Evolutionary conservation across 2,888 invertebrate genomes (phyloP).

Genomic region (Drepana falcataria): DNA sequence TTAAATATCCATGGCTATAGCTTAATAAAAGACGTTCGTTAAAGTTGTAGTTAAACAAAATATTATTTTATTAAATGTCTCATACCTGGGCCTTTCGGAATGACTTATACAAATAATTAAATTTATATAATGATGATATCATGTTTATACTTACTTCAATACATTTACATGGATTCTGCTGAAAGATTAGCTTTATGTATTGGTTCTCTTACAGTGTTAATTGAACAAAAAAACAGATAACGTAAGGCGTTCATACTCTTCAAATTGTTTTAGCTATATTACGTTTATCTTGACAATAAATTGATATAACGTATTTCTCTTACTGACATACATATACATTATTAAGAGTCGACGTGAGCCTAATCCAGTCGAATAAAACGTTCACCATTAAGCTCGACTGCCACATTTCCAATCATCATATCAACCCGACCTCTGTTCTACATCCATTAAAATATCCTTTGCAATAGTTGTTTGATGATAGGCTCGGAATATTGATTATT

Average conservation of each 20-base stretch:
- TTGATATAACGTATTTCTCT: slow-evolving; percentile 32
- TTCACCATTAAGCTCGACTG: slow-evolving; percentile 33
- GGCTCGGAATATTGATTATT: slow-evolving; percentile 1
- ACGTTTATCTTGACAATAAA: no score
- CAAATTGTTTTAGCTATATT: no score
- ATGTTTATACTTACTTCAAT: slow-evolving; percentile 67
- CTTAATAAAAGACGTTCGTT: slow-evolving; percentile 73
- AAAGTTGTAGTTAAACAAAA: slow-evolving; percentile 74
- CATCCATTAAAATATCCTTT: slow-evolving; percentile 11
- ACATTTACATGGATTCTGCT: slow-evolving; percentile 48
- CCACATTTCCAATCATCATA: slow-evolving; percentile 29
- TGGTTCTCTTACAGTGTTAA: slow-evolving; percentile 47
- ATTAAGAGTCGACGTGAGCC: slow-evolving; percentile 24
- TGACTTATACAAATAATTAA: slow-evolving; percentile 70
- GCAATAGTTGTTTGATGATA: not conserved
- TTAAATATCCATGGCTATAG: slow-evolving; percentile 76
- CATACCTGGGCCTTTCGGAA: slow-evolving; percentile 67
- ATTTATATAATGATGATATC: slow-evolving; percentile 52
- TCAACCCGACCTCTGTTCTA: slow-evolving; percentile 10
- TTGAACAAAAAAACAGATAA: slow-evolving; percentile 18
- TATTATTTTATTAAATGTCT: slow-evolving; percentile 69
- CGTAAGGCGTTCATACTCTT: no score
- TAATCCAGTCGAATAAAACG: not conserved
- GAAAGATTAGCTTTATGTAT: slow-evolving; percentile 47
- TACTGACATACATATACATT: slow-evolving; percentile 20